These are phyloP conservation scores for Andricus quercusramuli DNA, from an alignment of 2,888 invertebrate genomes.

Conservation along the genomic window DNA sequence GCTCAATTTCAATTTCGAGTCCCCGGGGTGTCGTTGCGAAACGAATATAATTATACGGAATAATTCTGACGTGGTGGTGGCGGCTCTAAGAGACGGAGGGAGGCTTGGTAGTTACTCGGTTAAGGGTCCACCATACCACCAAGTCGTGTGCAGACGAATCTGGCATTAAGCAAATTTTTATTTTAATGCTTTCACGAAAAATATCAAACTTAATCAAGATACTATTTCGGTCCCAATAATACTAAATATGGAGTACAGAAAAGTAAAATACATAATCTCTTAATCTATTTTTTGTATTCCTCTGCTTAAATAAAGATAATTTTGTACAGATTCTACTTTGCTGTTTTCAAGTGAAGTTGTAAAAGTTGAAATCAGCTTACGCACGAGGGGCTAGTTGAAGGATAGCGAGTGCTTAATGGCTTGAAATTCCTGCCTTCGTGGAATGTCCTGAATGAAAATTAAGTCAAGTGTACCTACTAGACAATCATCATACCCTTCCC, in stretches of 20 bases:
- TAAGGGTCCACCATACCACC: conserved; percentile 20
- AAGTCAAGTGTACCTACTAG: conserved; percentile 67
- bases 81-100: conserved; percentile 36
- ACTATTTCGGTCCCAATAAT: neutral
- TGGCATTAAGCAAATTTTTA: conserved; percentile 19
- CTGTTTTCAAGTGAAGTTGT: conserved; percentile 18
- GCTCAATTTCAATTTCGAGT: conserved; percentile 78
- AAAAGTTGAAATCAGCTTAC: conserved; percentile 58
- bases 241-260: too few relatives aligned
- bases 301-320: neutral
- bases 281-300: neutral
- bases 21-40: conserved; percentile 78
- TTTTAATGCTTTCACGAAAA: conserved; percentile 9
- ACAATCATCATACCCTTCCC: conserved; percentile 42
- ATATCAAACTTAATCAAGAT: neutral
- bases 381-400: conserved; percentile 68
- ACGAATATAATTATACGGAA: conserved; percentile 79
- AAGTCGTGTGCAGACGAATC: conserved; percentile 19
- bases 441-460: conserved; percentile 77
- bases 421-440: conserved; percentile 73
- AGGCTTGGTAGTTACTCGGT: neutral
- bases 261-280: too few relatives aligned
- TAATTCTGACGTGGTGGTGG: conserved; percentile 73
- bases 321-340: neutral
- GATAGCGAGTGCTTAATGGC: conserved; percentile 77